These are phyloP conservation scores for Drosophila guanche DNA, from an alignment of 1,140 invertebrate species.

Conservation along the genomic window DNA sequence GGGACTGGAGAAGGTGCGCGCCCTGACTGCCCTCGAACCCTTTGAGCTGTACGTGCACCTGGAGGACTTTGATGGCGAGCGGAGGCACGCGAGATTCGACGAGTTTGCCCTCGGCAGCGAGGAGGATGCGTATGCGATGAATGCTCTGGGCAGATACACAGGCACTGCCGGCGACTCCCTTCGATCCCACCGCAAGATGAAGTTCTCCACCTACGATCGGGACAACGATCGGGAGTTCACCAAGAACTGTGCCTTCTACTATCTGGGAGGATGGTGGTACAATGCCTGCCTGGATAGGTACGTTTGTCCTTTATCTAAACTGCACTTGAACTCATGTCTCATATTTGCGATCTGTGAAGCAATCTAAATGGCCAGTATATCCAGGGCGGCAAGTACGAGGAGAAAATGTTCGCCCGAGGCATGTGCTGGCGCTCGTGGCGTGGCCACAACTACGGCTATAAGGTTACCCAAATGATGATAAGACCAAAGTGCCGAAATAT, in stretches of 20 bases:
- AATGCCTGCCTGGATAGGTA: conserved; percentile 81
- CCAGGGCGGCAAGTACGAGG: conserved; percentile 58
- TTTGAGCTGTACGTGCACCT: conserved; percentile 87
- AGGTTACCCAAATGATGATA: conserved; percentile 67
- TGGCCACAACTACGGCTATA: conserved; percentile 67
- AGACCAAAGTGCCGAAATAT: conserved; percentile 58
- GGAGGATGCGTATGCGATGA: conserved; percentile 87
- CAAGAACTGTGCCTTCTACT: conserved; percentile 87
- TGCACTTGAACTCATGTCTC: no score
- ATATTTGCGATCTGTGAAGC: background rate
- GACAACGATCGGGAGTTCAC: conserved; percentile 89
- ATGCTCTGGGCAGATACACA: conserved; percentile 85
- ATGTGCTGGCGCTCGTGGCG: conserved; percentile 74
- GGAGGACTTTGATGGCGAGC: conserved; percentile 85
- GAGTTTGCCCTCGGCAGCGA: conserved; percentile 87
- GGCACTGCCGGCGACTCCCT: conserved; percentile 62
- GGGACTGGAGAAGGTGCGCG: conserved; percentile 86
- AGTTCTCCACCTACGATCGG: conserved; percentile 66
- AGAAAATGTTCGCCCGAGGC: conserved; percentile 58
- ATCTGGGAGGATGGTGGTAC: conserved; percentile 88
- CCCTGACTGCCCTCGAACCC: conserved; percentile 85
- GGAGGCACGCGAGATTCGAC: conserved; percentile 86
- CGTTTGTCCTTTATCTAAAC: background rate
- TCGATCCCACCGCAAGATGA: conserved; percentile 10
- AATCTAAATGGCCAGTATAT: conserved; percentile 68